Evolutionary conservation across 1,140 invertebrate genomes (phyloP).

Genomic region (Drosophila arizonae): DNA sequence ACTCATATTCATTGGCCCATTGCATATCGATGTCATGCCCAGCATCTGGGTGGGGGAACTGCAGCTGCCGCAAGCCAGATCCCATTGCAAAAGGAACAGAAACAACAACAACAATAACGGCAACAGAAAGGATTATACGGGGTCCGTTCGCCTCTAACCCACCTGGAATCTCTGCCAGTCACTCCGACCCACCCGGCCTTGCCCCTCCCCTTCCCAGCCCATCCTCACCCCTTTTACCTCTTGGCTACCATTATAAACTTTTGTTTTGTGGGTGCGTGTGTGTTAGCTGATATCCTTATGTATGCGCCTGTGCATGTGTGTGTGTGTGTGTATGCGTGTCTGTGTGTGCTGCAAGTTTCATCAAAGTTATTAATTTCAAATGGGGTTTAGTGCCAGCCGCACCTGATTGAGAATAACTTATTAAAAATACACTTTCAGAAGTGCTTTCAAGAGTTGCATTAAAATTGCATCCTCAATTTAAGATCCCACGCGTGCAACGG

Average conservation of each 20-base stretch:
- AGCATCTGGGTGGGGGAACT: constrained; percentile 17
- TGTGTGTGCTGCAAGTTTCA: constrained; percentile 32
- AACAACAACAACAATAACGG: constrained; percentile 3
- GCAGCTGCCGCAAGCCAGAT: constrained; percentile 41
- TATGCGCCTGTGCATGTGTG: constrained; percentile 17
- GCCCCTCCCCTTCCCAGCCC: constrained; percentile 13
- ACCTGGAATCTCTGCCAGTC: neutral
- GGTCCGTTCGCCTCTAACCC: neutral
- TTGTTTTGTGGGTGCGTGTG: constrained; percentile 30
- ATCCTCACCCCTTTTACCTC: neutral
- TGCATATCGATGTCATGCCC: constrained; percentile 58
- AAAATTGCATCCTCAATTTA: too few relatives aligned
- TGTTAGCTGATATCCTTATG: constrained; percentile 35
- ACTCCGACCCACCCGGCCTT: neutral
- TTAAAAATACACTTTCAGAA: neutral
- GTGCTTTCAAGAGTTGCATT: too few relatives aligned
- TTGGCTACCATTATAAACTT: constrained; percentile 48
- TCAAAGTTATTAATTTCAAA: constrained; percentile 69
- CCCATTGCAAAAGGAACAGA: constrained; percentile 36
- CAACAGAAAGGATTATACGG: constrained; percentile 45
- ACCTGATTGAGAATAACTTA: neutral
- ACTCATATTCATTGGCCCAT: constrained; percentile 25
- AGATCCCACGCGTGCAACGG: too few relatives aligned
- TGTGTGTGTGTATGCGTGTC: constrained; percentile 24
- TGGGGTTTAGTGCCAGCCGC: constrained; percentile 16